Percentiles rank a stretch among this genome's conserved stretches.
Evolutionary conservation across 2,113 vertebrate genomes (phyloP).

Genomic region (Colossoma macropomum): DNA sequence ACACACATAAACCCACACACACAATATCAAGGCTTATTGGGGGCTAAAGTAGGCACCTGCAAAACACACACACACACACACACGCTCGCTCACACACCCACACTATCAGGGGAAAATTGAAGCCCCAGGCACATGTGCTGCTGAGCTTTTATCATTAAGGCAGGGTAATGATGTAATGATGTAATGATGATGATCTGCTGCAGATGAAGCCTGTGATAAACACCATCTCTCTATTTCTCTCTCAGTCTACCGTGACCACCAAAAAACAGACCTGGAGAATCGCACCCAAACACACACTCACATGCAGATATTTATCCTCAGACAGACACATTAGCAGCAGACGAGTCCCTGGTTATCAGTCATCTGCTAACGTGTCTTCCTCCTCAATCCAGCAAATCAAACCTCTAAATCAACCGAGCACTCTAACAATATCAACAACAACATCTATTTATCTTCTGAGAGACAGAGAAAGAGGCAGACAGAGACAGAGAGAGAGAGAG

Average conservation of each 20-base stretch:
- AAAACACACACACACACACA: constrained; percentile 19
- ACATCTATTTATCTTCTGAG: too few species aligned
- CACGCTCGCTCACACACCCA: not conserved
- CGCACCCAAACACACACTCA: constrained; percentile 12
- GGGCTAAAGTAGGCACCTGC: too few species aligned
- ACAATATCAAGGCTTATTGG: not conserved
- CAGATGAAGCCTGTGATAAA: constrained; percentile 74
- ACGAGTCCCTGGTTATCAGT: not conserved
- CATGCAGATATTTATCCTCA: not conserved
- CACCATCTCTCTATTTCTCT: constrained; percentile 41
- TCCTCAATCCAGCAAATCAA: too few species aligned
- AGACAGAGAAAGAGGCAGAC: too few species aligned
- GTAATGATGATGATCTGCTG: constrained; percentile 76
- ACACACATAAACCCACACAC: not conserved
- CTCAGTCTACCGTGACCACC: constrained; percentile 17
- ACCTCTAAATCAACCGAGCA: too few species aligned
- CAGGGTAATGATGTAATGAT: constrained; percentile 52
- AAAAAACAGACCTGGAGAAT: not conserved
- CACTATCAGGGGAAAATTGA: not conserved
- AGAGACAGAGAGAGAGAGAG: too few species aligned
- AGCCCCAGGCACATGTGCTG: constrained; percentile 29
- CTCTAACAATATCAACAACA: too few species aligned
- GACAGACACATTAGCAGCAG: not conserved
- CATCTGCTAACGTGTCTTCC: not conserved
- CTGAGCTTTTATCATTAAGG: constrained; percentile 73